phyloP scores from a whole-genome alignment of 2,888 invertebrate genomes.

The Bruchidius siliquastri region DNA sequence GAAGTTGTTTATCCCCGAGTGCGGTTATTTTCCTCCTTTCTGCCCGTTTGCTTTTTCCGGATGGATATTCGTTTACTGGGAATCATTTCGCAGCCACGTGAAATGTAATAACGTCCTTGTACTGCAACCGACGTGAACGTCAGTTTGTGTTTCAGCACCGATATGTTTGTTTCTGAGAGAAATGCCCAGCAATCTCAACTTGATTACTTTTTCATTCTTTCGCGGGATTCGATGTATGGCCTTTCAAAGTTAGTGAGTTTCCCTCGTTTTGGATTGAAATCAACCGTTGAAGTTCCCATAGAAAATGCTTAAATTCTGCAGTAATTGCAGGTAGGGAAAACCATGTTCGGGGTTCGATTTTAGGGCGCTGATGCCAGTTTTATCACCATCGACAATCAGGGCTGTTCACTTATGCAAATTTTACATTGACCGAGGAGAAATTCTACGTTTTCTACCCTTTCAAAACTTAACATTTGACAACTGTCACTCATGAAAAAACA shows the following conservation, averaged over 20 bases:
- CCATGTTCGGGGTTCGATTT: too few species aligned
- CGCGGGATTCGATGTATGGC: neutral
- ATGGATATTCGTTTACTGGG: neutral
- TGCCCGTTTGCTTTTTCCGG: neutral
- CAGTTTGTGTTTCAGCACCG: neutral
- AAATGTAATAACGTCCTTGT: neutral
- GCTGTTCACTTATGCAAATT: too few species aligned
- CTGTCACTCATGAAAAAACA: too few species aligned
- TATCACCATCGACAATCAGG: too few species aligned
- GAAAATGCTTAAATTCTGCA: too few species aligned
- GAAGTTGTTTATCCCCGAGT: neutral
- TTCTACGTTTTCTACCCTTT: too few species aligned
- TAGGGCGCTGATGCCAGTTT: too few species aligned
- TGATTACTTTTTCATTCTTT: neutral
- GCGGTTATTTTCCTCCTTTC: neutral
- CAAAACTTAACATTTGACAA: too few species aligned
- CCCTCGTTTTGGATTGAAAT: neutral
- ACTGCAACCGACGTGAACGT: neutral
- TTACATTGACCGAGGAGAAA: too few species aligned
- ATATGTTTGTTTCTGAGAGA: neutral
- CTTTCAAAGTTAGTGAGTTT: neutral
- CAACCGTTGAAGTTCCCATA: too few species aligned
- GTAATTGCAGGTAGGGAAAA: too few species aligned
- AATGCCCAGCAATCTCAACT: neutral
- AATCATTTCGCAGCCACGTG: neutral